Evolutionary conservation across 2,797 vertebrate genomes (phyloP), one percentile per base, ranked within the genome.

Genomic region (Phaenicophaeus curvirostris): DNA sequence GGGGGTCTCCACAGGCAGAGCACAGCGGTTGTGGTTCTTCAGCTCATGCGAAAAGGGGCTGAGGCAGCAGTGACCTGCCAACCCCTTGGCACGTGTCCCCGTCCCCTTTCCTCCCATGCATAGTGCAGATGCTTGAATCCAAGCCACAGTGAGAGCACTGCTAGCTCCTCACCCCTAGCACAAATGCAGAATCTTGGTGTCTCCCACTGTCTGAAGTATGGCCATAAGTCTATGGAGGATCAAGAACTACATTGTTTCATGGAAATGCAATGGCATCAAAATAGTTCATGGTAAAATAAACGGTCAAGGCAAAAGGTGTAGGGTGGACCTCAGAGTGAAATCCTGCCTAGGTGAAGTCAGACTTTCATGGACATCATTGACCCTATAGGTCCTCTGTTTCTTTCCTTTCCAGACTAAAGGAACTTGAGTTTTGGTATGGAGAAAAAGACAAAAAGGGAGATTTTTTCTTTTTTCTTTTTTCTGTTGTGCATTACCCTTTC

Each of bases 401-500:
- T 81, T 39, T 81, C 15, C 24, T 82, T 57, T 87, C 44, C 33
- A 9, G 58, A 54, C 27, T 30, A 62, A 66, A 90, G 11, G 15
- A 66, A 57, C 15, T 4, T 67, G 55, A 69, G 27, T 50, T 95
- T 84, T 73, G 3, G 3, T 13, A 80, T 4, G 0, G 2, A 25
- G 10, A 50, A 25, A n/a, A 28, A 20, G 46, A 30, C 61, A 39
- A 28, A 15, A 16, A 16, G 42, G 42, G 42, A 18, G 42, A 12
- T 17, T 17, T 44, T 44, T 44, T 44, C 42, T 42, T 44, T 44
- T 30, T 25, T 8, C 27, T 8, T 35, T 50, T 13, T 4, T 3
- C 15, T 31, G 4, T 24, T 30, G 2, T 15, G 24, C 8, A 48
- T 21, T 17, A 21, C 11, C 2, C 1, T 0, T 2, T 3, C 28